Conservation (phyloP, 2,888 invertebrate species). For the Calliphora vomitoria region DNA sequence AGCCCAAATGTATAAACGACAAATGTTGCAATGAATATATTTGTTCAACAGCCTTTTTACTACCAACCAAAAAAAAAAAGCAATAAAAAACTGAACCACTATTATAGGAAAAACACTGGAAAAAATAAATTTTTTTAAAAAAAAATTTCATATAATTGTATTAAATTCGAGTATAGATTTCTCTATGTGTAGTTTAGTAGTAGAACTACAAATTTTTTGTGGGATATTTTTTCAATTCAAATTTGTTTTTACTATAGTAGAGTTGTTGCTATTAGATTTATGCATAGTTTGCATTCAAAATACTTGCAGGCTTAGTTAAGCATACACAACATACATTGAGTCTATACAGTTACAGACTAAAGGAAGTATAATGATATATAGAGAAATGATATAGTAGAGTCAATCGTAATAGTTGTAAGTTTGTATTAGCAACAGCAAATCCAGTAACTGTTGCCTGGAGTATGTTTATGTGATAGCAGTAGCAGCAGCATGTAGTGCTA, state of each 20-base stretch:
- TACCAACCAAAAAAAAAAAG: conserved; percentile 52
- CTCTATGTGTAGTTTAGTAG: conserved; percentile 39
- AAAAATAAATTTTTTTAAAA: neutral
- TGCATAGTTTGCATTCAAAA: conserved; percentile 76
- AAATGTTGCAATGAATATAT: conserved; percentile 84
- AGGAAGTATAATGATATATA: conserved; percentile 74
- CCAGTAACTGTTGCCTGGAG: conserved; percentile 68
- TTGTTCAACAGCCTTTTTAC: conserved; percentile 75
- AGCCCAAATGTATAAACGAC: conserved; percentile 12
- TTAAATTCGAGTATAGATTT: neutral
- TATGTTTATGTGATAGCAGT: conserved; percentile 37
- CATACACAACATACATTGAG: conserved; percentile 72
- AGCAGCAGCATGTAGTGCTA: conserved; percentile 40
- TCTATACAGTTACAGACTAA: conserved; percentile 56
- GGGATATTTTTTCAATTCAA: conserved; percentile 44
- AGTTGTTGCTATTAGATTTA: conserved; percentile 72
- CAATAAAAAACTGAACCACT: conserved; percentile 66
- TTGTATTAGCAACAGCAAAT: conserved; percentile 48
- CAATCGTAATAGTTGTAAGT: conserved; percentile 48
- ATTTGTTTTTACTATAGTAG: conserved; percentile 44
- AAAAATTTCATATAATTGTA: too few relatives aligned
- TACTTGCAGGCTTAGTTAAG: conserved; percentile 78
- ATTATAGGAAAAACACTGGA: conserved; percentile 31
- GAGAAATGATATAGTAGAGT: conserved; percentile 72
- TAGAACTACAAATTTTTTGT: conserved; percentile 13